phyloP scores from a whole-genome alignment of 2,113 vertebrate species.

The Leptocoma aspasia region DNA sequence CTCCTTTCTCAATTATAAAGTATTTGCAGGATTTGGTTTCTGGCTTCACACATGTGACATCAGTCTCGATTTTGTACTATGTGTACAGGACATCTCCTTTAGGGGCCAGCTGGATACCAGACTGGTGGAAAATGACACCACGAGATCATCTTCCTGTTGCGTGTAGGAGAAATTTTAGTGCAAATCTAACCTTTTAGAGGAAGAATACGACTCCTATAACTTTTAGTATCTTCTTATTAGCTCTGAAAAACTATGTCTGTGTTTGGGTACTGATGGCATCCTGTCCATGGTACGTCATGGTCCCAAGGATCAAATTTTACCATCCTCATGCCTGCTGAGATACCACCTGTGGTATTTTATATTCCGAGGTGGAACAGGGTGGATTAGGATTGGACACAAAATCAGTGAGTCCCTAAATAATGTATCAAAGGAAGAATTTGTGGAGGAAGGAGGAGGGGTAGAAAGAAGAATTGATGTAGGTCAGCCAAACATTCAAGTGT shows the following conservation, averaged over 20 bases:
- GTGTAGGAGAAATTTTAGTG: background rate
- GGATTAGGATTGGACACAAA: background rate
- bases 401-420: background rate
- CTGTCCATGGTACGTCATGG: too few relatives aligned
- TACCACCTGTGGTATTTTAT: background rate
- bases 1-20: background rate
- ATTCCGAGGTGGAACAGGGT: background rate
- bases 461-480: background rate
- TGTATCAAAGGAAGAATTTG: background rate
- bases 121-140: rapidly evolving
- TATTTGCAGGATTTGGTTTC: background rate
- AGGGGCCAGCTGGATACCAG: background rate
- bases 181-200: background rate
- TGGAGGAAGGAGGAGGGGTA: background rate
- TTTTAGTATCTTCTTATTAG: background rate
- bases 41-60: background rate
- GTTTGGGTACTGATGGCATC: background rate
- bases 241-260: background rate
- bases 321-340: background rate
- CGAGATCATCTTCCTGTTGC: background rate
- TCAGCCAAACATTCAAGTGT: background rate
- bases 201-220: rapidly evolving
- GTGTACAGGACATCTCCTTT: background rate
- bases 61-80: background rate
- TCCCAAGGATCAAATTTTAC: background rate